These are phyloP conservation scores for Montipora cactus DNA, from an alignment of 64 coral and sea anemone genomes.

Conservation along the genomic window DNA sequence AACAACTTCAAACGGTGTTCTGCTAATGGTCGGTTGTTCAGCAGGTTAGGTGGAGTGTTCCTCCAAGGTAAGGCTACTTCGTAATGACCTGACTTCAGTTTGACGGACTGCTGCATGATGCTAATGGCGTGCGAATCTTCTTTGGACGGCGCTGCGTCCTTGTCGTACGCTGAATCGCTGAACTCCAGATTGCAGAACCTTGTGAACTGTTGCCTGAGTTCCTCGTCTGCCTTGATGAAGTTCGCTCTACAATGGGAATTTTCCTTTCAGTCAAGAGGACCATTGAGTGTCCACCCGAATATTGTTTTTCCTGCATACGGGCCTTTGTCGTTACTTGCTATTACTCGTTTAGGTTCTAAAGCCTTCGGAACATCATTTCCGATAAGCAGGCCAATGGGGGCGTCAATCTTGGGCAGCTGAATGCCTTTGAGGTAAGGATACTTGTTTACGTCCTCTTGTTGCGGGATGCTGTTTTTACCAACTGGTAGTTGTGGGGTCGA, in stretches of 20 bases:
- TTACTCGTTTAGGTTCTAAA: background rate
- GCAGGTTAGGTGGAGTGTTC: constrained; percentile 1
- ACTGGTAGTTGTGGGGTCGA: constrained; percentile 72
- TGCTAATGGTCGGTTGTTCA: constrained; percentile 36
- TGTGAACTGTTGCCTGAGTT: background rate
- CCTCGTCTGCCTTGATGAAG: background rate
- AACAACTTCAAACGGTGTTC: background rate
- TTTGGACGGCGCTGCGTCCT: constrained; percentile 13
- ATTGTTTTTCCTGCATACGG: constrained; percentile 14
- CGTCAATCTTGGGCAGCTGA: background rate
- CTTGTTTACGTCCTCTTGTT: constrained; percentile 37
- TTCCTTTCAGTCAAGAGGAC: background rate
- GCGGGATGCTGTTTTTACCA: constrained; percentile 39
- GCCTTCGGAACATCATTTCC: background rate
- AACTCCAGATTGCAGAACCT: constrained; percentile 57
- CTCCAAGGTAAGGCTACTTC: constrained; percentile 52
- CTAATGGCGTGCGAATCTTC: constrained; percentile 42
- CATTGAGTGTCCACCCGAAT: constrained; percentile 7
- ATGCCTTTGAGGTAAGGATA: background rate
- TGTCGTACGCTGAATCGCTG: constrained; percentile 50
- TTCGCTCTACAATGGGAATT: background rate
- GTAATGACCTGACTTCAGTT: constrained; percentile 28
- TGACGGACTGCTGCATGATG: constrained; percentile 55
- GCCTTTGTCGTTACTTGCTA: background rate
- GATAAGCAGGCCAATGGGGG: constrained; percentile 13